Conservation (phyloP, 2,888 invertebrate genomes). For the Epicampocera succincta region DNA sequence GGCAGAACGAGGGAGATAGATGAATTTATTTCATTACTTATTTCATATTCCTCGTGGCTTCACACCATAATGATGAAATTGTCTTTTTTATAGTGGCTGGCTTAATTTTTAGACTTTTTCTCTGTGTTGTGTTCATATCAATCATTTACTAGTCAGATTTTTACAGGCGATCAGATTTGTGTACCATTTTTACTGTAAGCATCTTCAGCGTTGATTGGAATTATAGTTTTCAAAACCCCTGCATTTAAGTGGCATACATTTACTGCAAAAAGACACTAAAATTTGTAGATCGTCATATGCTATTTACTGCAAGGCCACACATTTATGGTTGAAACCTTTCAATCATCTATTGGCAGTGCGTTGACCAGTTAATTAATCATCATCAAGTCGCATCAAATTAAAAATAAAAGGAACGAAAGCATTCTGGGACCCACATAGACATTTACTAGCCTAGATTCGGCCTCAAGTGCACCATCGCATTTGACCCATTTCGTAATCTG, state of each 20-base stretch:
- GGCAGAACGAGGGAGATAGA: conserved; percentile 16
- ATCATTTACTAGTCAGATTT: conserved; percentile 26
- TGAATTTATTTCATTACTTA: conserved; percentile 29
- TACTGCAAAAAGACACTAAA: conserved; percentile 28
- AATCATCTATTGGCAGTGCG: conserved; percentile 35
- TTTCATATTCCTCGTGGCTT: conserved; percentile 27
- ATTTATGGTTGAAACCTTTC: conserved; percentile 30
- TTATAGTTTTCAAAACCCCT: conserved; percentile 35
- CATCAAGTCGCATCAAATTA: conserved; percentile 49
- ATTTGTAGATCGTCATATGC: conserved; percentile 17
- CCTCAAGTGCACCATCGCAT: conserved; percentile 44
- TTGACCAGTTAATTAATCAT: conserved; percentile 31
- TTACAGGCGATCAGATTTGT: conserved; percentile 18
- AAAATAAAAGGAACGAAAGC: conserved; percentile 40
- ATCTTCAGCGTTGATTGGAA: conserved; percentile 44
- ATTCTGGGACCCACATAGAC: conserved; percentile 43
- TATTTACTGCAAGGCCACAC: conserved; percentile 11
- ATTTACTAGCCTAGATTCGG: conserved; percentile 43
- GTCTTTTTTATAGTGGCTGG: conserved; percentile 41
- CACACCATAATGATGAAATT: conserved; percentile 58
- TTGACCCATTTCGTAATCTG: conserved; percentile 54
- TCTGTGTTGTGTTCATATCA: conserved; percentile 30
- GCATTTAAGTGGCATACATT: conserved; percentile 24
- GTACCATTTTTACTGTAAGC: conserved; percentile 23
- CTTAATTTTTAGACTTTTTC: not conserved